Percentiles rank a stretch among this genome's conserved stretches.
Evolutionary conservation across 2,797 vertebrate species (phyloP).

Genomic region (Streptopelia turtur): DNA sequence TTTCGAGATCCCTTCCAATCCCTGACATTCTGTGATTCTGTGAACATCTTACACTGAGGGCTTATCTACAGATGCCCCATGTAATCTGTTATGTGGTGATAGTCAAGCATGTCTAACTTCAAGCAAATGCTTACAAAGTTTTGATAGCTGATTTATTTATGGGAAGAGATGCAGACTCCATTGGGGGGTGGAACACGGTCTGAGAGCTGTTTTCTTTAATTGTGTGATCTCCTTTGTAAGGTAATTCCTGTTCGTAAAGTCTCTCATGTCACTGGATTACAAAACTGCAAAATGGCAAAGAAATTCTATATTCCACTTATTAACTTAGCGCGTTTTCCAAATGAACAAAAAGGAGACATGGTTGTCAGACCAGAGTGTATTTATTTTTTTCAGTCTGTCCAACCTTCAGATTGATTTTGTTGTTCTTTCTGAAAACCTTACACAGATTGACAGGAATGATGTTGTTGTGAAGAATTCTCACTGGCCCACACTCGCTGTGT

Average conservation of each 20-base stretch:
- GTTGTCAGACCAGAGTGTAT: background rate
- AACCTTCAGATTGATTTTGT: background rate
- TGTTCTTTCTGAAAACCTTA: background rate
- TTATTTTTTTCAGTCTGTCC: background rate
- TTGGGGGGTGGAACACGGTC: too few species aligned
- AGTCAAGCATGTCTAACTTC: background rate
- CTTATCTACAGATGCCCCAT: rapidly evolving
- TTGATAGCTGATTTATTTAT: background rate
- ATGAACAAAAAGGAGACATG: background rate
- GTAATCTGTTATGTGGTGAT: background rate
- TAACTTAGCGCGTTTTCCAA: background rate
- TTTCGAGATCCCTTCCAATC: too few species aligned
- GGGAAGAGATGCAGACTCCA: background rate
- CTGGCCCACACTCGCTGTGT: background rate
- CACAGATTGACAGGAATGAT: background rate
- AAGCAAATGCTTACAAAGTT: background rate
- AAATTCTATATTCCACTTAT: background rate
- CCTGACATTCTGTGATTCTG: too few species aligned
- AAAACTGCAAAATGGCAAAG: background rate
- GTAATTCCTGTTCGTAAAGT: background rate
- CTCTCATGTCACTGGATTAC: background rate
- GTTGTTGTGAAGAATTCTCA: background rate
- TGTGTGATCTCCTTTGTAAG: background rate
- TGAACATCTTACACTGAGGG: background rate
- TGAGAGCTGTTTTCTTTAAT: background rate